Percentiles rank a stretch among this genome's conserved stretches.
Conservation (phyloP, 2,888 invertebrate species). For the Cryptus armator region DNA sequence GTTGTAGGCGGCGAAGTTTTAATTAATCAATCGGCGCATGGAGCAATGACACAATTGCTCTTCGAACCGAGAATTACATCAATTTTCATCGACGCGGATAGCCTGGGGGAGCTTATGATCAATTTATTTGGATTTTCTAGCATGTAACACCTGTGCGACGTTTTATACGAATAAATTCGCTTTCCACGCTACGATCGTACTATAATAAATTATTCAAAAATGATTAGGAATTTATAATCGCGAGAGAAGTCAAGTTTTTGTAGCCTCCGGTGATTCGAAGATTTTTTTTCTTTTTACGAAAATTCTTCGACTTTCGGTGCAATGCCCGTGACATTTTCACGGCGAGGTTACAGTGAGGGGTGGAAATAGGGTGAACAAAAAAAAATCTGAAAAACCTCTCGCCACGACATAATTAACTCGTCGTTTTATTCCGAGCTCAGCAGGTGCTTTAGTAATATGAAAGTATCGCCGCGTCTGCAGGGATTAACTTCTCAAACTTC, state of each 20-base stretch:
- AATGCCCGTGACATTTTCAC: background rate
- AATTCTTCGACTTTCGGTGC: background rate
- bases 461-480: constrained; percentile 79
- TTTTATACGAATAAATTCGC: background rate
- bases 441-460: constrained; percentile 77
- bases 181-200: background rate
- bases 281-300: background rate
- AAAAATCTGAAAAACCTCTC: constrained; percentile 37
- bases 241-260: background rate
- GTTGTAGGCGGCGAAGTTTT: background rate
- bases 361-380: background rate
- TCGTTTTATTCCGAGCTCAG: constrained; percentile 76
- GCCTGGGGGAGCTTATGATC: background rate
- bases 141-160: background rate
- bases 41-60: background rate
- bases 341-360: background rate
- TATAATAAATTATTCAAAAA: background rate
- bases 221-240: background rate
- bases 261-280: background rate
- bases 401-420: constrained; percentile 78
- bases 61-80: constrained; percentile 2
- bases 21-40: background rate
- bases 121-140: background rate
- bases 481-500: constrained; percentile 82
- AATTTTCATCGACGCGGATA: background rate